Conservation (phyloP, 2,888 invertebrate genomes). For the Sinelater perroti region DNA sequence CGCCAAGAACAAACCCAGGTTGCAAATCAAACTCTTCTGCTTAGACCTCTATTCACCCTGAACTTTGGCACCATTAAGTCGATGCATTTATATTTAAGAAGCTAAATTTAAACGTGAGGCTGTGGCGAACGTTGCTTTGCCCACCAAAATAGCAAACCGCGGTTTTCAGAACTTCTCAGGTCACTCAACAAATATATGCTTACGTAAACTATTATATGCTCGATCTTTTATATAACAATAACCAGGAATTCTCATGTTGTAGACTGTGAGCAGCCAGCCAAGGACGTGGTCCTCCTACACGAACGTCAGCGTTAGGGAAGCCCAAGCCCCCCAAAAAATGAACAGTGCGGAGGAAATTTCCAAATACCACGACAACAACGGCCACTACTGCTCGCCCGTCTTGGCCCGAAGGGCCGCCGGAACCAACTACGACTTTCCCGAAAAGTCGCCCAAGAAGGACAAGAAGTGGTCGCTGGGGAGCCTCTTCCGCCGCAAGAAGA, state of each 20-base stretch:
- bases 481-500: constrained; percentile 79
- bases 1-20: background rate
- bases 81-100: constrained; percentile 5
- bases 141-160: constrained; percentile 1
- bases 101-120: constrained; percentile 11
- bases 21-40: background rate
- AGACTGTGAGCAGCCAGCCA: constrained; percentile 61
- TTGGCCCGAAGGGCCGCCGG: constrained; percentile 58
- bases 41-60: background rate
- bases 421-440: constrained; percentile 62
- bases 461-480: constrained; percentile 85
- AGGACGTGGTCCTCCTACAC: constrained; percentile 58
- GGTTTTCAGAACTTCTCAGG: background rate
- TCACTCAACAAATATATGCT: constrained; percentile 7
- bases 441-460: constrained; percentile 65
- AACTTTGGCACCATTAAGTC: background rate
- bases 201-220: background rate
- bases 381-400: constrained; percentile 49
- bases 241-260: constrained; percentile 46
- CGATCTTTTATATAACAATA: background rate
- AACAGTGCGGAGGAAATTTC: constrained; percentile 56
- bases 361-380: constrained; percentile 39
- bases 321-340: constrained; percentile 50
- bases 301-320: constrained; percentile 54
- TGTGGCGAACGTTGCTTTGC: constrained; percentile 8